Evolutionary conservation across 2,113 vertebrate genomes (phyloP).

Genomic region (Labeo catla): DNA sequence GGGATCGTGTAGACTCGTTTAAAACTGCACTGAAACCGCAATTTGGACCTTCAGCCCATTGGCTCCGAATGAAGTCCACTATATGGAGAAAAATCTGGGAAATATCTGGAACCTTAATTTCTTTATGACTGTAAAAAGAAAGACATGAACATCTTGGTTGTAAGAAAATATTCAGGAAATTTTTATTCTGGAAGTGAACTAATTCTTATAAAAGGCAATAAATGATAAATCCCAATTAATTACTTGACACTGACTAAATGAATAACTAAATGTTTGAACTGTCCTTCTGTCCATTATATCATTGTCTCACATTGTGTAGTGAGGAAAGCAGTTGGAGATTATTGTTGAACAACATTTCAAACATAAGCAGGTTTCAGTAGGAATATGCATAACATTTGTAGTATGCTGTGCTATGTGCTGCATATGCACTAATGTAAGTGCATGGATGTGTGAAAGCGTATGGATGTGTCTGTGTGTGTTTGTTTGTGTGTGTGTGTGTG

Average conservation of each 20-base stretch:
- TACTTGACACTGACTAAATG: neutral
- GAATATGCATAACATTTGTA: slow-evolving; percentile 42
- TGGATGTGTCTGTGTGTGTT: slow-evolving; percentile 15
- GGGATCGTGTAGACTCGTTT: no score
- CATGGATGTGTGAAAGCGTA: slow-evolving; percentile 33
- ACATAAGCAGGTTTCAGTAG: slow-evolving; percentile 16
- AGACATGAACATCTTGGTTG: no score
- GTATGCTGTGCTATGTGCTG: slow-evolving; percentile 31
- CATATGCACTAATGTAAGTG: slow-evolving; percentile 28
- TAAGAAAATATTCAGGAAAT: no score
- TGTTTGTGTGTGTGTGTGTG: slow-evolving; percentile 36
- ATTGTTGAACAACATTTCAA: slow-evolving; percentile 13
- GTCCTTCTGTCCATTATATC: neutral
- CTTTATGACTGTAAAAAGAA: no score
- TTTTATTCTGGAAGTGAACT: no score
- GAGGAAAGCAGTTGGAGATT: neutral
- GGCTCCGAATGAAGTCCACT: no score
- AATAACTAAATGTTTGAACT: neutral
- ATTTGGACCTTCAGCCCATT: no score
- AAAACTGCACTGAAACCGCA: no score
- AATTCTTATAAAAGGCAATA: neutral
- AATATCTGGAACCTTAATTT: no score
- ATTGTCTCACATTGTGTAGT: neutral
- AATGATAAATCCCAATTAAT: neutral
- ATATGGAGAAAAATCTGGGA: no score